phyloP scores from a whole-genome alignment of 1,140 invertebrate species.

The Drosophila novamexicana region DNA sequence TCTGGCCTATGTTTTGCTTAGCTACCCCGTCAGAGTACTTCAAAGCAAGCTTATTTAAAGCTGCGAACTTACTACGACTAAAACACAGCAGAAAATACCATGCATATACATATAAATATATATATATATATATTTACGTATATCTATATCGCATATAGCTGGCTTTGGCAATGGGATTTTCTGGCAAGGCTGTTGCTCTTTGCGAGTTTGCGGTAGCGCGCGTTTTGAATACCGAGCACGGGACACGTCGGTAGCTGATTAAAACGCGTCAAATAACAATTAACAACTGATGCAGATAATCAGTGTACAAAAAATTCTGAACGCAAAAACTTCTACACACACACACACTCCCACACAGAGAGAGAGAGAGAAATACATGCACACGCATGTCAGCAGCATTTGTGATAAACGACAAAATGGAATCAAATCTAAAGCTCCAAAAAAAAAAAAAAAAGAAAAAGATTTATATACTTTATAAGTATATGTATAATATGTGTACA shows the following conservation, averaged over 20 bases:
- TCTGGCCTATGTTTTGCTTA: background rate
- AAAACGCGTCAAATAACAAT: conserved; percentile 84
- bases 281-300: conserved; percentile 84
- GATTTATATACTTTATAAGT: conserved; percentile 53
- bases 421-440: conserved; percentile 81
- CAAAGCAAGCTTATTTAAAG: background rate
- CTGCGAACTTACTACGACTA: background rate
- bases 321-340: conserved; percentile 71
- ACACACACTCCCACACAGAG: conserved; percentile 47
- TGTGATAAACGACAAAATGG: conserved; percentile 79
- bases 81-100: conserved; percentile 1
- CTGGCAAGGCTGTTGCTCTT: background rate
- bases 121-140: background rate
- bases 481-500: conserved; percentile 29
- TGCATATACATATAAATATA: background rate
- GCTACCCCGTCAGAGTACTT: background rate
- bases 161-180: background rate
- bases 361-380: conserved; percentile 13
- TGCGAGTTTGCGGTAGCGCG: background rate
- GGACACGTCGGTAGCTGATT: conserved; percentile 80
- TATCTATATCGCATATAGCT: background rate
- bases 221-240: conserved; percentile 26
- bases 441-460: conserved; percentile 50
- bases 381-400: conserved; percentile 74
- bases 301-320: conserved; percentile 76